Base-by-base conservation (phyloP, 1,140 invertebrate species). In the Eriocheir sinensis region DNA sequence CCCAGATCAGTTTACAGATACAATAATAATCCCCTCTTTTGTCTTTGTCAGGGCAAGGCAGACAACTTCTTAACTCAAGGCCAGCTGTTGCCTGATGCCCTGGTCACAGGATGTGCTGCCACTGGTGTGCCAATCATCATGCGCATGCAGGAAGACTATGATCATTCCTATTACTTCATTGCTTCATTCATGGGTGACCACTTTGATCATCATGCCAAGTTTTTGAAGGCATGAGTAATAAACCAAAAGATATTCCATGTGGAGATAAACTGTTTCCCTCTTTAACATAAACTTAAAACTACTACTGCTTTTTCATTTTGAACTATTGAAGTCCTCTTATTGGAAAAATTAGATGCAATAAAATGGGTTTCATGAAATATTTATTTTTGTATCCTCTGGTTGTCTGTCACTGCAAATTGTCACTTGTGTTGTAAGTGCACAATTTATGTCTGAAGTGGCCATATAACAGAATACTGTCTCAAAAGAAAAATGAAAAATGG, bases 121-220 rank as follows among this genome's bases (percentile, higher is more conserved):
- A 97, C 97, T 72, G 97, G 98, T 92, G 97, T 99, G 0, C 97
- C 98, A 41, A 97, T 98, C 0, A 97, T 98, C 90, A 97, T 98
- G 27, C 98, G 98, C 96, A 97, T 98, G 96, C 98, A 98, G 30
- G 98, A 99, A 93, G 98, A 98, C 27, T 99, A 99, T 96, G 99
- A 99, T 97, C 99, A 99, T 96, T 98, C 98, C 89, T 99, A 99
- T 96, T 99, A 98, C 96, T 99, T 99, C 96, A 98, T 99, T 96
- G 97, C 98, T 3, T 98, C 98, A 0, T 99, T 99, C 96, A 98
- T 99, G 81, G 98, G 98, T 85, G 99, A 99, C 96, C 99, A 99
- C 97, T 98, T 99, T 95, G 97, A 98, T 96, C 98, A 99, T 97
- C 99, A 99, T 97, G 97, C 98, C 21, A 98, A 97, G 79, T 96